Base-by-base conservation (phyloP, 2,888 invertebrate genomes). In the Eledone cirrhosa region DNA sequence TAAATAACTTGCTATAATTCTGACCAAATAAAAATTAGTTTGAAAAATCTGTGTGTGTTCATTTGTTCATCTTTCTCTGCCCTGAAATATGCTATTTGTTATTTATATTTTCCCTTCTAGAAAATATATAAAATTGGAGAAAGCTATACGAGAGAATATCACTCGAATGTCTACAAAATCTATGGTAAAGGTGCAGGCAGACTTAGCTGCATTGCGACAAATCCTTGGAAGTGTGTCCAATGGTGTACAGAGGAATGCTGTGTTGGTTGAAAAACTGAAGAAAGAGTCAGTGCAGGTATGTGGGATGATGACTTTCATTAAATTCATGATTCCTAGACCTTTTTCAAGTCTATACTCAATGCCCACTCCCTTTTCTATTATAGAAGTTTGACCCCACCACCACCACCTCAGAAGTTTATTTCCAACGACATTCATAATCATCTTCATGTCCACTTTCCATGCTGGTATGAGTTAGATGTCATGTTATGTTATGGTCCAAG, bases 61-160 rank as follows among this genome's bases (percentile, higher is more conserved):
- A 11, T 63, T 27, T 63, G 7, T 5, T 24, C 2, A 63, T n/a
- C 63, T 63, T 24, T 27, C 11, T 63, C 8, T 24, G 63, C 11
- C 41, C 0, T 41, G n/a, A n/a, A 1, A 31, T 67, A 11, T 31
- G 31, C 14, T 29, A 22, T 29, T 29, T n/a, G 13, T n/a, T 75
- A 2, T 47, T 47, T 7, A 24, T 41, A 16, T 72, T 31, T 74
- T 76, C 8, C 48, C 78, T 86, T 86, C 13, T 82, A 93, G 93
- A 84, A 93, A 93, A 80, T 94, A 95, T 90, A 95, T 97, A 0
- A 96, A 96, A 91, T 94, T 94, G 80, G 96, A 97, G 89, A 97
- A 97, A 90, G 92, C 93, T 0, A 92, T 94, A 53, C 94, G 95
- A 81, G 95, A 96, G 0, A 96, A 96, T 87, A 94, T 97, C 74